phyloP scores from a whole-genome alignment of 2,113 vertebrate species.

The Pyxicephalus adspersus region DNA sequence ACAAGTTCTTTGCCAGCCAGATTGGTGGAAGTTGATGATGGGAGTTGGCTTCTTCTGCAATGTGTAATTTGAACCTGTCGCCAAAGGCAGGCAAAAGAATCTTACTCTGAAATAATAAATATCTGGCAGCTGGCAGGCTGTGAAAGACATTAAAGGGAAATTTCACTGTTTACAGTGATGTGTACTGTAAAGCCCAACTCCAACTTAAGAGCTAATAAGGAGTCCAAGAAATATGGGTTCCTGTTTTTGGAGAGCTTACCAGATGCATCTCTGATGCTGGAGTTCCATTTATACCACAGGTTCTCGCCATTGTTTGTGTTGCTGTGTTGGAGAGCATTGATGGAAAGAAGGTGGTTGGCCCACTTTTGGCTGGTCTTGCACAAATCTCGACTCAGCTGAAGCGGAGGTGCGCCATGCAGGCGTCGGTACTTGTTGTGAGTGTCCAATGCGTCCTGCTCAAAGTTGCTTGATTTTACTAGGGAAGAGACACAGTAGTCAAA shows the following conservation, averaged over 20 bases:
- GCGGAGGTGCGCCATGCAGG: slow-evolving; percentile 50
- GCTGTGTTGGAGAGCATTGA: slow-evolving; percentile 60
- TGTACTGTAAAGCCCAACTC: too few species aligned
- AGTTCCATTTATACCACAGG: slow-evolving; percentile 61
- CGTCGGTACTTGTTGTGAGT: slow-evolving; percentile 68
- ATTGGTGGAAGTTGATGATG: too few species aligned
- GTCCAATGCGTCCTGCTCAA: slow-evolving; percentile 64
- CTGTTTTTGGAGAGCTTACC: slow-evolving; percentile 21
- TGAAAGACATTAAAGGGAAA: too few species aligned
- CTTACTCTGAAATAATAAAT: too few species aligned
- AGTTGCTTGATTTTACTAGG: slow-evolving; percentile 39
- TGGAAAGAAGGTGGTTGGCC: slow-evolving; percentile 66
- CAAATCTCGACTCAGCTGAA: slow-evolving; percentile 61
- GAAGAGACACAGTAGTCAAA: background rate
- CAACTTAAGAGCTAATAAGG: too few species aligned
- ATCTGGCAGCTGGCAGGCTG: too few species aligned
- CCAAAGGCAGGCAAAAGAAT: too few species aligned
- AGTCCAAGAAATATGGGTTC: too few species aligned
- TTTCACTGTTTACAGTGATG: too few species aligned
- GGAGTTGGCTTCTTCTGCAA: too few species aligned
- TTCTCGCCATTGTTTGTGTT: slow-evolving; percentile 67
- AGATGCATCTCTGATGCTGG: background rate
- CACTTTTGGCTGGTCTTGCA: slow-evolving; percentile 65
- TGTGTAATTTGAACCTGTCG: too few species aligned
- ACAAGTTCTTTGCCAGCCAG: too few species aligned